A percentile compares a stretch with the other conserved stretches of the same genome.
phyloP scores from a whole-genome alignment of 2,888 invertebrate species.

The Eupithecia centaureata region DNA sequence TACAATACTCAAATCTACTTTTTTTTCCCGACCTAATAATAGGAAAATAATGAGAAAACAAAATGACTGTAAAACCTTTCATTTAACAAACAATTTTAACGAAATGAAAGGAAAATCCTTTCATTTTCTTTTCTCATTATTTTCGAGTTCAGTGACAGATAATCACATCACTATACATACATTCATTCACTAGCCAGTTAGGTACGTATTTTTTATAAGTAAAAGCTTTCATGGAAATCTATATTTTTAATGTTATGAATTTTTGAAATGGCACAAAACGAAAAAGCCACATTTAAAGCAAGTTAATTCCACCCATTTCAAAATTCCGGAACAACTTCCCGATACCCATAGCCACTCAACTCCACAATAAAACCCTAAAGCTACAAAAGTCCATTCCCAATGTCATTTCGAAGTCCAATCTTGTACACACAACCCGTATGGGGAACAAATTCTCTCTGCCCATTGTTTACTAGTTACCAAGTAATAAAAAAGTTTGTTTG shows the following conservation, averaged over 20 bases:
- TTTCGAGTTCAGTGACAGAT: too few species aligned
- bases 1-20: too few species aligned
- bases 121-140: too few species aligned
- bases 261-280: neutral
- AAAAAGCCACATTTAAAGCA: neutral
- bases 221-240: constrained; percentile 1
- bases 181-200: neutral
- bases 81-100: too few species aligned
- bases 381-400: constrained; percentile 39
- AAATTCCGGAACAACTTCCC: neutral
- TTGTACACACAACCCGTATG: constrained; percentile 49
- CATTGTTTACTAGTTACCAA: constrained; percentile 74
- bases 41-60: too few species aligned
- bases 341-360: neutral
- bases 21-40: too few species aligned
- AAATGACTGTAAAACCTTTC: too few species aligned
- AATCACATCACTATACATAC: too few species aligned
- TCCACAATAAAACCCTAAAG: neutral
- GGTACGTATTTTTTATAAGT: neutral
- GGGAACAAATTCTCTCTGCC: constrained; percentile 56
- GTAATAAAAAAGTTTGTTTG: constrained; percentile 77
- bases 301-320: neutral
- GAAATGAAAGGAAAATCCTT: too few species aligned
- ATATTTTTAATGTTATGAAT: constrained; percentile 2
- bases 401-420: constrained; percentile 37